Evolutionary conservation across 2,113 vertebrate species (phyloP), one percentile per base, ranked within the genome.

Genomic region (Illadopsis cleaveri): DNA sequence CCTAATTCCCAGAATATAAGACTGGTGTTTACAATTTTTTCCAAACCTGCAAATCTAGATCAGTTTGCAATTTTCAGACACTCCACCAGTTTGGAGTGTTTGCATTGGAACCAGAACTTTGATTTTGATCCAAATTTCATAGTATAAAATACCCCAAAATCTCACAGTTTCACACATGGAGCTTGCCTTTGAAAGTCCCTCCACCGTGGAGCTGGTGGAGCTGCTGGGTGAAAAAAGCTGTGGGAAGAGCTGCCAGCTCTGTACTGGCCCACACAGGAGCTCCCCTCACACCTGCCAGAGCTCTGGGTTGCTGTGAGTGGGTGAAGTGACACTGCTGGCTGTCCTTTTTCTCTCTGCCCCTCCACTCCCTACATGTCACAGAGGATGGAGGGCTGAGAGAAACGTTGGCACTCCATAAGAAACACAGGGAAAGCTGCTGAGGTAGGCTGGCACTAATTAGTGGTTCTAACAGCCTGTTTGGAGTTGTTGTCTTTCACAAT

Each of bases 281-380:
- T 78, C 8, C 15, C 12, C 22, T n/a, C 9, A 48, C 20, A 22
- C 10, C 51, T 47, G 44, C 28, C 51, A 51, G 25, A 65, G 35
- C 35, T 24, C 23, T 3, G 35, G 11, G 2, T 8, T 30, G 31
- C 48, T 76, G 18, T 12, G 30, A 1, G 40, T 14, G 8, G 21
- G 4, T 6, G 13, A 51, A 35, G 30, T 61, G 18, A 11, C 9
- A 2, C 12, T 50, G 35, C 42, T 35, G 53, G 33, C 44, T 57
- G 15, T 8, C 15, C 22, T 40, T 57, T 31, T 27, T 31, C 9
- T 48, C 20, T n/a, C 25, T 48, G 28, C 3, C 9, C 1, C 48
- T 58, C 12, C 8, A 4, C 28, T 66, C 5, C 1, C 17, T 48
- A 1, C 12, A 0, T 6, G 11, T 12, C 28, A 10, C 27, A 56